Evolutionary conservation across 2,888 invertebrate genomes (phyloP).

Genomic region (Lasius fuliginosus): DNA sequence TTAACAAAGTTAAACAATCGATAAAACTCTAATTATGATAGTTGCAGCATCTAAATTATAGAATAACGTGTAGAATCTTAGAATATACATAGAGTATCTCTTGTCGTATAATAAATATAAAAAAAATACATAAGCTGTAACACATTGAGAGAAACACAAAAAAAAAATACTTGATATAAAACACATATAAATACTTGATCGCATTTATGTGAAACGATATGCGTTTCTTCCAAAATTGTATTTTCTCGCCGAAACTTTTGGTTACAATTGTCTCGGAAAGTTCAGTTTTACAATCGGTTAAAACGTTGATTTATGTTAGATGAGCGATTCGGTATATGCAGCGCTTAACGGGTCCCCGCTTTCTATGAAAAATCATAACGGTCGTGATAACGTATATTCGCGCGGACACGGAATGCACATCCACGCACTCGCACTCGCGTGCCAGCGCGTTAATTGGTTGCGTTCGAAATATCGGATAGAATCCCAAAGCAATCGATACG

Average conservation of each 20-base stretch:
- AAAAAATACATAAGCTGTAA: no score
- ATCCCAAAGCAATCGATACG: constrained; percentile 59
- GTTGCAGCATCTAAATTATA: neutral
- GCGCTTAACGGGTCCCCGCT: constrained; percentile 29
- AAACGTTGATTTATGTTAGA: constrained; percentile 43
- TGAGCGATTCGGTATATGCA: constrained; percentile 7
- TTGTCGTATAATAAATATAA: neutral
- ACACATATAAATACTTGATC: neutral
- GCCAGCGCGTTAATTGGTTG: constrained; percentile 61
- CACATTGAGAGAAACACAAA: neutral
- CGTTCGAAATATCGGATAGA: constrained; percentile 53
- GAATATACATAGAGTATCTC: neutral
- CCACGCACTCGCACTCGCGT: constrained; percentile 53
- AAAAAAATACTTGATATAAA: neutral
- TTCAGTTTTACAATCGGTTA: constrained; percentile 28
- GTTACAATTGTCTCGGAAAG: constrained; percentile 21
- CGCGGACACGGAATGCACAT: constrained; percentile 21
- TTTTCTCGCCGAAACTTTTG: constrained; percentile 18
- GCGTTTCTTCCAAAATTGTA: neutral
- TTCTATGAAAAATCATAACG: constrained; percentile 49
- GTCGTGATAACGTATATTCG: constrained; percentile 25
- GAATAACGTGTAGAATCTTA: no score
- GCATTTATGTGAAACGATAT: neutral
- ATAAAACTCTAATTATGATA: neutral
- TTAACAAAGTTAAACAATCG: neutral